A percentile compares a stretch with the other conserved stretches of the same genome.
These are phyloP conservation scores for Arenaria interpres DNA, from an alignment of 2,113 vertebrate genomes.

Conservation along the genomic window DNA sequence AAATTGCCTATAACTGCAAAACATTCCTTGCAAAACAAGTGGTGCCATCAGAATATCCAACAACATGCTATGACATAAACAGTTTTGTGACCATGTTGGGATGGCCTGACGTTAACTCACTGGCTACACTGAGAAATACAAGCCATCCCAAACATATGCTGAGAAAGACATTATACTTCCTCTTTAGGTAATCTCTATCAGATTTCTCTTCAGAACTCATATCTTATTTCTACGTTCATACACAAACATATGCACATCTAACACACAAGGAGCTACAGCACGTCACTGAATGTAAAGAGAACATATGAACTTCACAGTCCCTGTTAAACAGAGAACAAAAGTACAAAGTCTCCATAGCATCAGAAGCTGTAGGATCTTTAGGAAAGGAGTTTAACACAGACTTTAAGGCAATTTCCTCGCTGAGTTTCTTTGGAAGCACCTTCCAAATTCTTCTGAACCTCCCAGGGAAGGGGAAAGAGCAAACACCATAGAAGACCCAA, in stretches of 20 bases:
- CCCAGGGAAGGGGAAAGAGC: not conserved
- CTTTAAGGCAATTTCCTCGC: not conserved
- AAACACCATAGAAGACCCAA: not conserved
- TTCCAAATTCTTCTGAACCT: not conserved
- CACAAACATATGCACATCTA: not conserved
- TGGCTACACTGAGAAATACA: not conserved
- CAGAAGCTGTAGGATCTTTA: not conserved
- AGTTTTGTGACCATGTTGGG: not conserved
- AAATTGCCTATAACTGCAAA: not conserved
- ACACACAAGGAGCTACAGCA: not conserved
- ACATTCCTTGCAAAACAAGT: not conserved
- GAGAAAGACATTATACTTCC: not conserved
- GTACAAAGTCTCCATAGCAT: not conserved
- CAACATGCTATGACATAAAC: not conserved
- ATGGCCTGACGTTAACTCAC: not conserved
- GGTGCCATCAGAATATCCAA: not conserved
- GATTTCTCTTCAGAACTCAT: not conserved
- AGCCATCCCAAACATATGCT: not conserved
- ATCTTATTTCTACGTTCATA: not conserved
- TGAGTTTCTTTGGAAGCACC: not conserved
- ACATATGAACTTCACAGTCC: not conserved
- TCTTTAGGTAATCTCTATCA: not conserved
- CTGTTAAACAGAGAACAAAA: not conserved
- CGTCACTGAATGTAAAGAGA: not conserved
- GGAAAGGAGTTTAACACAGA: not conserved